Evolutionary conservation across 2,888 invertebrate species (phyloP).

Genomic region (Limnephilus lunatus): DNA sequence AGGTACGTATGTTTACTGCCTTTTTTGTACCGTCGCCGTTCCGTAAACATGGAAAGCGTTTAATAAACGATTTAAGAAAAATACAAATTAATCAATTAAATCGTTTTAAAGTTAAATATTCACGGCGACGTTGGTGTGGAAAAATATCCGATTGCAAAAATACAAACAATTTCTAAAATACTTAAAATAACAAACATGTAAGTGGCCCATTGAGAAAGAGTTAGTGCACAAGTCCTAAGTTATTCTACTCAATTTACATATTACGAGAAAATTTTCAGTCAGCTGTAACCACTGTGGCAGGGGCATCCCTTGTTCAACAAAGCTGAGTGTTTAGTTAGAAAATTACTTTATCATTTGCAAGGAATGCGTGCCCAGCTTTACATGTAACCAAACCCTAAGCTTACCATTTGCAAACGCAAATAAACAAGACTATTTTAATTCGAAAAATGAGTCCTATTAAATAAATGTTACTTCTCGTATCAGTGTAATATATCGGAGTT

Average conservation of each 20-base stretch:
- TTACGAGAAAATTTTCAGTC: slow-evolving; percentile 28
- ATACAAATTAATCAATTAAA: neutral
- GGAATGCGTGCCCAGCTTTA: neutral
- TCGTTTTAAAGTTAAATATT: neutral
- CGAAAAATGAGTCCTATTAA: neutral
- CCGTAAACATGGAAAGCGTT: too few relatives aligned
- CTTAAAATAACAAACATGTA: neutral
- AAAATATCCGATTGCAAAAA: too few relatives aligned
- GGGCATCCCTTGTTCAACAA: slow-evolving; percentile 26
- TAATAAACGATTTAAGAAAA: neutral
- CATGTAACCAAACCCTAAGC: neutral
- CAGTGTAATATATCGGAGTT: neutral
- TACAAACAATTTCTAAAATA: neutral
- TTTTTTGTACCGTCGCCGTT: too few relatives aligned
- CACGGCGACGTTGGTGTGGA: too few relatives aligned
- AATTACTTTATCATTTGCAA: slow-evolving; percentile 21
- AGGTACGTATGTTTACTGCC: too few relatives aligned
- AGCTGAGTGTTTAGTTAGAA: slow-evolving; percentile 25
- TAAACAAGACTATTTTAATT: neutral
- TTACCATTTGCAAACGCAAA: neutral
- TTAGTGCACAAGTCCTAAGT: neutral
- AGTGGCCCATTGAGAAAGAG: neutral
- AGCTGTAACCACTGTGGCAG: slow-evolving; percentile 12
- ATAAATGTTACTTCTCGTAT: neutral
- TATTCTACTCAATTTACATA: slow-evolving; percentile 19